Conservation (phyloP, 1,140 invertebrate genomes). For the Papilio helenus region DNA sequence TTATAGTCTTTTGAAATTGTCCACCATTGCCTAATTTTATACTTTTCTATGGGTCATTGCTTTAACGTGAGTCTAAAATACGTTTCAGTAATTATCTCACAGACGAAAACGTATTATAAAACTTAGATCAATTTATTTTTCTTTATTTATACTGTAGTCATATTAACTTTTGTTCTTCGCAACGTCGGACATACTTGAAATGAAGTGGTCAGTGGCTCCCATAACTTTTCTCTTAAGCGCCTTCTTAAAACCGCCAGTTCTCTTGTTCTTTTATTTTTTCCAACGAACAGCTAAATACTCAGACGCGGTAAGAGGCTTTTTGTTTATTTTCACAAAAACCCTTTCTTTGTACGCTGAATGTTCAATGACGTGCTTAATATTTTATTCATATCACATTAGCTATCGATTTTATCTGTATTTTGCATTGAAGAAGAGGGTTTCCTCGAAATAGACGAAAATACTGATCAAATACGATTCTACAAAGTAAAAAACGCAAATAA, state of each 20-base stretch:
- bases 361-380: conserved; percentile 36
- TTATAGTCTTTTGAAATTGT: neutral
- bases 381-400: conserved; percentile 37
- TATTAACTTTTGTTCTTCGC: conserved; percentile 32
- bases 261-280: conserved; percentile 20
- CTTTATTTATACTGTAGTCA: neutral
- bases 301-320: conserved; percentile 29
- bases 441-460: conserved; percentile 15
- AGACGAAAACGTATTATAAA: neutral
- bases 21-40: neutral
- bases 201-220: conserved; percentile 33
- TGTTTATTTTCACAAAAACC: conserved; percentile 33
- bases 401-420: conserved; percentile 27
- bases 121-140: conserved; percentile 10
- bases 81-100: neutral
- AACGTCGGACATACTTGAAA: conserved; percentile 27
- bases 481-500: neutral
- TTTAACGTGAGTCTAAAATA: neutral
- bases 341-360: conserved; percentile 31
- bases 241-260: conserved; percentile 30
- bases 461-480: conserved; percentile 1
- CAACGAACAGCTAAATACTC: conserved; percentile 34
- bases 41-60: neutral
- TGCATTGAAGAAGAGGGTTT: conserved; percentile 1
- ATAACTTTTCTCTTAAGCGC: conserved; percentile 38